These are phyloP conservation scores for Apodemus speciosus DNA, from an alignment of 2,113 vertebrate genomes.

Conservation along the genomic window DNA sequence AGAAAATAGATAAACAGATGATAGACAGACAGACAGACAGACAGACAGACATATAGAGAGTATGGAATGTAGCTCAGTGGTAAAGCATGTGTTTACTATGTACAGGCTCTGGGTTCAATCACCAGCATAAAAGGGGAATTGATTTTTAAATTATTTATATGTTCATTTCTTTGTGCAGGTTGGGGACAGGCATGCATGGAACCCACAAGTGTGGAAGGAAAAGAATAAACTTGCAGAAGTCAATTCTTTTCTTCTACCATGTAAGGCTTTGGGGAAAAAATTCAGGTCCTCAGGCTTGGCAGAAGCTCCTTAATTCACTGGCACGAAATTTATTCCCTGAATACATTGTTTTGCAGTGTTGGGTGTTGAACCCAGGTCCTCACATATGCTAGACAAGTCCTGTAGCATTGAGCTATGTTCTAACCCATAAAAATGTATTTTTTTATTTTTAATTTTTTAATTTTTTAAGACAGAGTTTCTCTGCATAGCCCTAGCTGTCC, in stretches of 20 bases:
- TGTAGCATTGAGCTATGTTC: not conserved
- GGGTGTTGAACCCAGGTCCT: not conserved
- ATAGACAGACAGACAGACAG: not conserved
- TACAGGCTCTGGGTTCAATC: not conserved
- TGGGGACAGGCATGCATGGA: not conserved
- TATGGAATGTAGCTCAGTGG: not conserved
- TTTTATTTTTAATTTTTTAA: too few species aligned
- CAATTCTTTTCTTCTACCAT: not conserved
- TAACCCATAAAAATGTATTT: not conserved
- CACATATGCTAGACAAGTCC: not conserved
- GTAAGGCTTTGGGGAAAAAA: not conserved
- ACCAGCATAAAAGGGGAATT: not conserved
- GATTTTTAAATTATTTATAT: not conserved
- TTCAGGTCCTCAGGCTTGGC: not conserved
- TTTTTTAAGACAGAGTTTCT: too few species aligned
- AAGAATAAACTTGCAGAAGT: not conserved
- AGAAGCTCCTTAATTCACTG: not conserved
- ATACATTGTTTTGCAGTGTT: not conserved
- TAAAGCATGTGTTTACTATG: not conserved
- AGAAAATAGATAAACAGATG: too few species aligned
- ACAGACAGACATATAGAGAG: not conserved
- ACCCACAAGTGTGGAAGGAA: not conserved
- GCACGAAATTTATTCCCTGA: not conserved
- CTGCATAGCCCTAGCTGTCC: too few species aligned
- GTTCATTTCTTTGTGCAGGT: not conserved